Evolutionary conservation across 2,113 vertebrate genomes (phyloP), one percentile per base, ranked within the genome.

Genomic region (Ictalurus punctatus): DNA sequence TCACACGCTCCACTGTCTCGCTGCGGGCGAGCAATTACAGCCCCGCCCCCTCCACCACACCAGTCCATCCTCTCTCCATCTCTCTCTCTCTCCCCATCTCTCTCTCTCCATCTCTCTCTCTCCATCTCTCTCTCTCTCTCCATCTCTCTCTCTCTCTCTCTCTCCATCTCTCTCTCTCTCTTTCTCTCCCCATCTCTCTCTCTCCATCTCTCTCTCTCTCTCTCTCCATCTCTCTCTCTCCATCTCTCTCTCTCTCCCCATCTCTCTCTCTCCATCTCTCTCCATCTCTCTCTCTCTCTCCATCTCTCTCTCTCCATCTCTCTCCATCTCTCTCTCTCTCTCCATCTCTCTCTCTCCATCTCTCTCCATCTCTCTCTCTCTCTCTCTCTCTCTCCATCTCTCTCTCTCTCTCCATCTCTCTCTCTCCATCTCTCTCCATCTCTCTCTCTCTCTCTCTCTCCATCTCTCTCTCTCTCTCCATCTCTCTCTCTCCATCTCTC

Each of bases 1-100:
- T 94, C 90, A 91, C 90, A 92, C 90, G 94, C 95, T 94, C 92
- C 94, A 94, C 95, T 94, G 95, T 94, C 95, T 90, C 93, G 95
- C 96, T 94, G 89, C 86, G 92, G 96, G 97, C 95, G 92, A 95
- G 95, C 95, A 95, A 97, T 97, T 97, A 96, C 91, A 93, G 93
- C 94, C 95, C 78, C 67, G 27, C 85, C 78, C 83, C 84, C 91
- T 84, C 88, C 87, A 48, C 84, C 7, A 30, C 25, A 89, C 87
- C 21, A 87, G 86, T 87, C 34, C 21, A 56, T 85, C 84, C 63
- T 56, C 87, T 76, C 87, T 30, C 44, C 67, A 48, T 54, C 19
- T 56, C 67, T 37, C 48, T 8, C 23, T 61, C 16, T 7, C 23
- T 61, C 14, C 58, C 80, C 83, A 48, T 54, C 19, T 56, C 67